These are phyloP conservation scores for Chaetodon trifasciatus DNA, from an alignment of 2,797 vertebrate genomes.

Conservation along the genomic window DNA sequence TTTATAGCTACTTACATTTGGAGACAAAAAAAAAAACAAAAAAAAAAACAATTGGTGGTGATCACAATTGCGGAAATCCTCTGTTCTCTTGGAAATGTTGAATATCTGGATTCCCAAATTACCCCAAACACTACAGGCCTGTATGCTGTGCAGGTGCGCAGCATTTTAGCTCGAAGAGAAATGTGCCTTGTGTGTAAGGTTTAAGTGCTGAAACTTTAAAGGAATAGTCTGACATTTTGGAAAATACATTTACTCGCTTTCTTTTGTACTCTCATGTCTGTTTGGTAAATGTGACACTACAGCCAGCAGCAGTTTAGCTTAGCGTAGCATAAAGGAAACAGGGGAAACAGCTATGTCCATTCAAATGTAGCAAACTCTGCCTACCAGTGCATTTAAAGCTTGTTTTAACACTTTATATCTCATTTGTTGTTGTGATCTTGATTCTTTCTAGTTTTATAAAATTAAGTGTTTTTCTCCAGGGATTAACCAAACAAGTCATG, in stretches of 20 bases:
- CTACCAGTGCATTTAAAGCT: not conserved
- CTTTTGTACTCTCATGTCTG: not conserved
- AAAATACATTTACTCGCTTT: not conserved
- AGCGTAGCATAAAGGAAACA: not conserved
- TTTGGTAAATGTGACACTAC: not conserved
- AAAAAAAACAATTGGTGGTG: not conserved
- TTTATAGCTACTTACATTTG: constrained; percentile 56
- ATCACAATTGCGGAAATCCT: constrained; percentile 10
- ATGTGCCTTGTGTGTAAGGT: not conserved
- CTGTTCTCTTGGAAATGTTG: constrained; percentile 3
- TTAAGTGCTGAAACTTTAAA: constrained; percentile 5
- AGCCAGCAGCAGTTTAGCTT: not conserved
- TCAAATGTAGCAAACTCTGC: not conserved
- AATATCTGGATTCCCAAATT: constrained; percentile 25
- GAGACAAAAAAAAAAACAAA: not conserved
- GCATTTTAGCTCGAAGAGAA: not conserved
- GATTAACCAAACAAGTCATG: not conserved
- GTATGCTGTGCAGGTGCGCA: not conserved
- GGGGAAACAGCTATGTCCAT: not conserved
- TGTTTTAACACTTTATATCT: not conserved
- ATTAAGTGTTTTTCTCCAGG: not conserved
- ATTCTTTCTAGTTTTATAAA: not conserved
- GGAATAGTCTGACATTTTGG: not conserved
- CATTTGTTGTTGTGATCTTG: not conserved
- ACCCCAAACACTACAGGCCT: not conserved